Percentiles rank a stretch among this genome's conserved stretches.
phyloP scores from a whole-genome alignment of 1,140 invertebrate genomes.

The Leptinotarsa defecta region DNA sequence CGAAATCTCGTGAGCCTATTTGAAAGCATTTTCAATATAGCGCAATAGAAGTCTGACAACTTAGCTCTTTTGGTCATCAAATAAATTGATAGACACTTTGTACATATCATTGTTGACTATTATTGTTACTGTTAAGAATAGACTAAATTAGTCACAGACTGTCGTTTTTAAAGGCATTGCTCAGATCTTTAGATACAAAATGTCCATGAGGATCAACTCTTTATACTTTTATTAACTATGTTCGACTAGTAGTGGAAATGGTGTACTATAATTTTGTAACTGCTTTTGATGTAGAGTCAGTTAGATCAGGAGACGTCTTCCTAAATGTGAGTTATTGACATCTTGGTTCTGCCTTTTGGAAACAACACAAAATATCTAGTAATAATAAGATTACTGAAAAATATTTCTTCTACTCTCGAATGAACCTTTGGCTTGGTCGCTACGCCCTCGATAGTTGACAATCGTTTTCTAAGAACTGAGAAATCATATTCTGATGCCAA shows the following conservation, averaged over 20 bases:
- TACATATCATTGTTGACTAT: conserved; percentile 54
- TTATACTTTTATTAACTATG: conserved; percentile 35
- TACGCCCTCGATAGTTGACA: too few relatives aligned
- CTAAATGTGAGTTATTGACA: conserved; percentile 36
- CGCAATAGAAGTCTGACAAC: too few relatives aligned
- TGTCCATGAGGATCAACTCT: conserved; percentile 33
- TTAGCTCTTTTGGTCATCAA: not conserved
- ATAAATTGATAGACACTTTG: conserved; percentile 37
- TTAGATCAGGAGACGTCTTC: conserved; percentile 41
- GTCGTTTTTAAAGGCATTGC: conserved; percentile 44
- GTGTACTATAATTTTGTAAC: conserved; percentile 37
- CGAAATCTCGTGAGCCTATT: too few relatives aligned
- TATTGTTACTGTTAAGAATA: conserved; percentile 49
- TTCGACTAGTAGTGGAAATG: conserved; percentile 21
- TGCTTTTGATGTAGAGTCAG: conserved; percentile 42
- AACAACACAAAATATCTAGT: not conserved
- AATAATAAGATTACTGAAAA: too few relatives aligned
- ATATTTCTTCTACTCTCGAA: too few relatives aligned
- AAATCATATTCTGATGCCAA: too few relatives aligned
- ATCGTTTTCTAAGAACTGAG: too few relatives aligned
- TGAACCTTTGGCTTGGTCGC: too few relatives aligned
- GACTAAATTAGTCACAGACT: conserved; percentile 47
- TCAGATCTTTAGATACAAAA: conserved; percentile 44
- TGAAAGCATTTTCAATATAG: too few relatives aligned
- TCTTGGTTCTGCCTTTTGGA: conserved; percentile 13